Base-by-base conservation (phyloP, 1,140 invertebrate genomes). In the Glossosoma conforme region DNA sequence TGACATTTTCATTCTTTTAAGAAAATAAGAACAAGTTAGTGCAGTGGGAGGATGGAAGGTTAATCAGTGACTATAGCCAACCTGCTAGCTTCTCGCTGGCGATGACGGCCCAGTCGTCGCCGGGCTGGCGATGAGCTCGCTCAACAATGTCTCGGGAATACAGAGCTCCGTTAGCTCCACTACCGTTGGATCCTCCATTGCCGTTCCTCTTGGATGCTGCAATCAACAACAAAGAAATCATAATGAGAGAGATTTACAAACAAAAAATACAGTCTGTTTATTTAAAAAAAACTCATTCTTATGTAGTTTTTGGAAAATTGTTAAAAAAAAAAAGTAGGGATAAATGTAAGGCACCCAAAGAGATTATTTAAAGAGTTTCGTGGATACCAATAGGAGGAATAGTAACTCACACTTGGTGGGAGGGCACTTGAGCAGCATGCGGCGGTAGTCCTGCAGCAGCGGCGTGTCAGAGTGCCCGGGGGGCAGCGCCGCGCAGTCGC, bases 391-490 rank as follows among this genome's bases (percentile, higher is more conserved):
- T 36, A 15, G 14, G 6, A 36, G 6, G 5, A 36, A 36, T 11
- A 43, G 11, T 28, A 35, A 42, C 46, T 38, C 41, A 54, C 56
- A 45, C 45, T 54, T 58, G 21, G 81, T 57, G 53, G 66, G 66
- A 36, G 54, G 61, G 58, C 59, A 68, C 60, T 80, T 79, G 43
- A 78, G 68, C 0, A 79, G 79, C 67, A 83, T 65, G 58, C 83
- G 84, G 60, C 89, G 88, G 70, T 92, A 91, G 64, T 91, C 87
- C 61, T 86, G 84, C 5, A 91, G 82, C 32, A 88, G 77, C 56
- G 89, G 86, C 2, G 84, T 85, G 63, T 89, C 82, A 52, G 81
- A 62, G 41, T 63, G 56, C 33, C 64, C 63, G 21, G 74, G 75
- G 17, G 86, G 84, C 59, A 91, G 72, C 53, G 87, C 84, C 22